These are phyloP conservation scores for Seriola dumerili DNA, from an alignment of 2,113 vertebrate genomes.

Conservation along the genomic window DNA sequence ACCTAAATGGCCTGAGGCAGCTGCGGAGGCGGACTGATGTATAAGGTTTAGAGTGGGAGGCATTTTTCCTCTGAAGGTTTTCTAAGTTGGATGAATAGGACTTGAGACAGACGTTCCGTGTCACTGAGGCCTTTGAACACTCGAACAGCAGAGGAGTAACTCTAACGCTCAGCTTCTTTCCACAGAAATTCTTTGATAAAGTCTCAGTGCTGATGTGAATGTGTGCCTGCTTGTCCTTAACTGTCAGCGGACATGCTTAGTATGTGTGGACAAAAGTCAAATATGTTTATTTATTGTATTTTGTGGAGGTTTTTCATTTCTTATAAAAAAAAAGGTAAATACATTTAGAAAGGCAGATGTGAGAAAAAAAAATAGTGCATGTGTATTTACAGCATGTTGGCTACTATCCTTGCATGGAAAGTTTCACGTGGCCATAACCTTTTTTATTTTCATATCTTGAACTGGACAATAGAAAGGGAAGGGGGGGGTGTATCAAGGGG, in stretches of 20 bases:
- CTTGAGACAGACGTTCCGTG: conserved; percentile 54
- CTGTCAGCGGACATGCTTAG: not conserved
- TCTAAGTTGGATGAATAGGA: conserved; percentile 51
- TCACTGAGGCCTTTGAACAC: conserved; percentile 62
- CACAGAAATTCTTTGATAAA: conserved; percentile 15
- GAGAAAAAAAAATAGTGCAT: too few species aligned
- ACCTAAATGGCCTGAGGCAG: conserved; percentile 45
- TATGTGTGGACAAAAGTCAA: not conserved
- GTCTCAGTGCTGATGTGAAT: conserved; percentile 4
- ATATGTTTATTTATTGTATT: not conserved
- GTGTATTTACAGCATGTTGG: not conserved
- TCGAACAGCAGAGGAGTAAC: conserved; percentile 13
- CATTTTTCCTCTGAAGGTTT: conserved; percentile 46
- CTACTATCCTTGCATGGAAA: not conserved
- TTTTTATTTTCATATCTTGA: conserved; percentile 44
- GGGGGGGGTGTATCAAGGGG: conserved; percentile 33
- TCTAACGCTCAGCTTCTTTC: not conserved
- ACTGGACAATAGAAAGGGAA: conserved; percentile 29
- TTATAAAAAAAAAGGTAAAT: too few species aligned
- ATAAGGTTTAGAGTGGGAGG: conserved; percentile 15
- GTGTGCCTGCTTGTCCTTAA: conserved; percentile 12
- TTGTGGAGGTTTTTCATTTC: not conserved
- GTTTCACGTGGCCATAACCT: conserved; percentile 10
- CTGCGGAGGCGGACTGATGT: conserved; percentile 34
- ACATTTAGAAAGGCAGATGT: not conserved